These are phyloP conservation scores for Osedax fenrisi DNA, from an alignment of 2,888 invertebrate species.

Conservation along the genomic window DNA sequence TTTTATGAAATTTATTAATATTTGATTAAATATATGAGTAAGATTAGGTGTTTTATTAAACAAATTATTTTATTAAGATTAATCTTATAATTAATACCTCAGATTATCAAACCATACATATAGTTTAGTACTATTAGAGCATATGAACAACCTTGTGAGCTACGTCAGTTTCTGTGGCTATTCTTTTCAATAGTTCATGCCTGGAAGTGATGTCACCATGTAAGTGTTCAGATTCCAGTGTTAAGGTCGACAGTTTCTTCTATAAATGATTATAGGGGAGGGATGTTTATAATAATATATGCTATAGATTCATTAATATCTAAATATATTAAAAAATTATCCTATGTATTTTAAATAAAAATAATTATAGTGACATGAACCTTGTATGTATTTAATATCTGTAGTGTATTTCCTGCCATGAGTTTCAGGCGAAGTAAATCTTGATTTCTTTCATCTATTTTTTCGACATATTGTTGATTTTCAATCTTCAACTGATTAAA, in stretches of 20 bases:
- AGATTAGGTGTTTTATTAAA: too few species aligned
- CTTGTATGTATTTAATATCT: conserved; percentile 49
- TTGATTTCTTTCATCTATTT: conserved; percentile 50
- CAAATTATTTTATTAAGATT: too few species aligned
- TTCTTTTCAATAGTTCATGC: conserved; percentile 44
- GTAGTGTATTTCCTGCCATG: conserved; percentile 49
- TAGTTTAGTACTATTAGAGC: too few species aligned
- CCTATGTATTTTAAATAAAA: background rate
- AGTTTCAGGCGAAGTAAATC: conserved; percentile 48
- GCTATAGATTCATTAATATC: too few species aligned
- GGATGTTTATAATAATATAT: too few species aligned
- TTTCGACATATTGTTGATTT: conserved; percentile 50
- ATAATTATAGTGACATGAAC: conserved; percentile 36
- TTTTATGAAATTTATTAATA: too few species aligned
- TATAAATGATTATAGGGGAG: too few species aligned
- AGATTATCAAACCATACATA: too few species aligned
- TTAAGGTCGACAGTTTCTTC: conserved; percentile 48
- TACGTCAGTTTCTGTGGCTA: conserved; percentile 48
- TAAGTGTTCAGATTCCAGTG: conserved; percentile 47
- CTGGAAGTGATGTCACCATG: conserved; percentile 46
- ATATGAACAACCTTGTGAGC: too few species aligned
- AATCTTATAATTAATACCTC: too few species aligned
- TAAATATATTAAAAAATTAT: background rate
- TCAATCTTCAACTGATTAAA: conserved; percentile 51
- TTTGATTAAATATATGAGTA: too few species aligned